Conservation (phyloP, 2,797 vertebrate species). For the Enteromius fasciolatus region DNA sequence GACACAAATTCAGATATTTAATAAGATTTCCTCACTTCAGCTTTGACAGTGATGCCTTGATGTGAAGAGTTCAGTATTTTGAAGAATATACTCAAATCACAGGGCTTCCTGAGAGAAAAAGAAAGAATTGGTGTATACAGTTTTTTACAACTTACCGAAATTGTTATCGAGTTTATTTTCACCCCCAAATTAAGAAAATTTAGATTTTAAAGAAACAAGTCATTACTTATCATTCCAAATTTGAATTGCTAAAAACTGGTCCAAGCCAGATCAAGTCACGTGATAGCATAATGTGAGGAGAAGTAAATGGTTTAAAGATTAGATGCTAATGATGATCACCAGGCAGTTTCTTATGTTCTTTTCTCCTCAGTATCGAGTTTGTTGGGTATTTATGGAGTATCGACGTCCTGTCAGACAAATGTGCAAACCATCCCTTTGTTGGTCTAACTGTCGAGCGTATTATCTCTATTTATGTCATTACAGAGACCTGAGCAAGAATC, state of each 20-base stretch:
- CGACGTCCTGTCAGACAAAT: slow-evolving; percentile 3
- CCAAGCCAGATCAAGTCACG: background rate
- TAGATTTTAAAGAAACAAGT: background rate
- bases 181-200: background rate
- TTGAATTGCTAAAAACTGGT: background rate
- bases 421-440: slow-evolving; percentile 13
- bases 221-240: background rate
- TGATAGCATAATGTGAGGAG: background rate
- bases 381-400: slow-evolving; percentile 13
- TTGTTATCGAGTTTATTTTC: background rate
- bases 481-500: slow-evolving; percentile 99
- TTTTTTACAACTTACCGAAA: background rate
- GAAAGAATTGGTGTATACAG: background rate
- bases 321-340: slow-evolving; percentile 11
- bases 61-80: background rate
- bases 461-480: slow-evolving; percentile 57
- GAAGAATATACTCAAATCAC: background rate
- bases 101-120: background rate
- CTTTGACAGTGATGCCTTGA: background rate
- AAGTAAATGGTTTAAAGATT: slow-evolving; percentile 1
- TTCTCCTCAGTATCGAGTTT: slow-evolving; percentile 1
- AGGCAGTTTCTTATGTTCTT: slow-evolving; percentile 10
- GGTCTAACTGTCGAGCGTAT: slow-evolving; percentile 11
- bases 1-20: slow-evolving; percentile 15
- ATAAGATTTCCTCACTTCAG: slow-evolving; percentile 6